Evolutionary conservation across 2,888 invertebrate species (phyloP), one percentile per base, ranked within the genome.

Genomic region (Adineta ricciae): DNA sequence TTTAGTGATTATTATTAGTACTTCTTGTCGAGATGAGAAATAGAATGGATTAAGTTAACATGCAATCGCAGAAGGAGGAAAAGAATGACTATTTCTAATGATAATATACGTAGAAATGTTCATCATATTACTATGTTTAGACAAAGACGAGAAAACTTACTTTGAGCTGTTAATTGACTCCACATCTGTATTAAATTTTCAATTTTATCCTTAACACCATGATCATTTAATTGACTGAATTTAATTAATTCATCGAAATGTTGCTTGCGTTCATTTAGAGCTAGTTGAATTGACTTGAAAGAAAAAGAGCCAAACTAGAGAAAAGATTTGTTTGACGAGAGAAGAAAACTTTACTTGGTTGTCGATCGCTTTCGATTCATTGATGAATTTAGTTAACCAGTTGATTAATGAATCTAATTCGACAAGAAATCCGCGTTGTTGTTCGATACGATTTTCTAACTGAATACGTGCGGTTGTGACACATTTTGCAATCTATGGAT

Each of bases 361-460:
- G 32, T 64, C 64, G 19, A 32, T 36, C 16, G 64, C 19, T 64
- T 64, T 64, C 19, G 64, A 64, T 64, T 78, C 41, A 32, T 78
- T 41, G 2, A 41, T 41, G n/a, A 78, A 78, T 2, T 41, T 24
- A n/a, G 11, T 41, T 78, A 78, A 24, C 78, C 78, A 78, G 41
- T 41, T 41, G 11, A 11, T 78, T 2, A 78, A 11, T n/a, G 41
- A 41, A 41, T 38, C 41, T 78, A 78, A n/a, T 78, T 78, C 78
- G 11, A 24, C 24, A 38, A 38, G 41, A 78, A 78, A 41, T 41
- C 78, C 38, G n/a, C 41, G 41, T 11, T 78, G 41, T 78, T 41
- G 78, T 41, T 78, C 78, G 41, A 78, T 41, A 78, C 41, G 78
- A 78, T 78, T 78, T 41, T 78, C 78, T 24, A 78, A 78, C 11